Evolutionary conservation across 2,888 invertebrate genomes (phyloP).

Genomic region (Perizoma affinitatum): DNA sequence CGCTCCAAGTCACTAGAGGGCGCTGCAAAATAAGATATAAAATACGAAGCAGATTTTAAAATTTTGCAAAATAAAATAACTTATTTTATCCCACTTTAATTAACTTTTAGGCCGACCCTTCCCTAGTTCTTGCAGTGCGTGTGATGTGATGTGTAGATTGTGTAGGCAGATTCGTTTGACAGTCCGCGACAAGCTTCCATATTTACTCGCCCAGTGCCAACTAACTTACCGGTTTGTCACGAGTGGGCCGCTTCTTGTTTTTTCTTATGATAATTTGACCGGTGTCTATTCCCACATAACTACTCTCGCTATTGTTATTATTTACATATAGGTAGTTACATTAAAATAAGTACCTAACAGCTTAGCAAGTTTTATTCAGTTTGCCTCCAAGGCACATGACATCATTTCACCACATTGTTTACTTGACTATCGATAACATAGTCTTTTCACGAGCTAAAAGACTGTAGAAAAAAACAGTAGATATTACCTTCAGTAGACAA

Average conservation of each 20-base stretch:
- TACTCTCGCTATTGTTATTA: slow-evolving; percentile 35
- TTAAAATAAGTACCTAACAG: not conserved
- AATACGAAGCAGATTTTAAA: too few relatives aligned
- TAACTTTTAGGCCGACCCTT: too few relatives aligned
- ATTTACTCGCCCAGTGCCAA: slow-evolving; percentile 75
- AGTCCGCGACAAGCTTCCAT: slow-evolving; percentile 77
- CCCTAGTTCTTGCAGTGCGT: slow-evolving; percentile 9
- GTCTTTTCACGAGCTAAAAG: too few relatives aligned
- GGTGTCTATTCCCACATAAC: slow-evolving; percentile 57
- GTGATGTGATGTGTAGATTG: slow-evolving; percentile 27
- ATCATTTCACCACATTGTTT: too few relatives aligned
- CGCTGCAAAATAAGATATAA: too few relatives aligned
- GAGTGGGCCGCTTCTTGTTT: slow-evolving; percentile 75
- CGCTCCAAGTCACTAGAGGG: too few relatives aligned
- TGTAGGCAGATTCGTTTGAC: slow-evolving; percentile 78
- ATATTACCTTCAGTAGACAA: too few relatives aligned
- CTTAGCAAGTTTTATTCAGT: slow-evolving; percentile 5
- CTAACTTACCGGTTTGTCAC: slow-evolving; percentile 74
- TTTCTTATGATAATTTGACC: slow-evolving; percentile 69
- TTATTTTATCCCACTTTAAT: too few relatives aligned
- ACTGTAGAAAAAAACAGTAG: too few relatives aligned
- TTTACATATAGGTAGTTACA: slow-evolving; percentile 1
- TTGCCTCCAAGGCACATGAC: too few relatives aligned
- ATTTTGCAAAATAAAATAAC: too few relatives aligned
- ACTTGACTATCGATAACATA: too few relatives aligned